These are phyloP conservation scores for Halocynthia roretzi DNA, from an alignment of 23 tunicate genomes.

Conservation along the genomic window DNA sequence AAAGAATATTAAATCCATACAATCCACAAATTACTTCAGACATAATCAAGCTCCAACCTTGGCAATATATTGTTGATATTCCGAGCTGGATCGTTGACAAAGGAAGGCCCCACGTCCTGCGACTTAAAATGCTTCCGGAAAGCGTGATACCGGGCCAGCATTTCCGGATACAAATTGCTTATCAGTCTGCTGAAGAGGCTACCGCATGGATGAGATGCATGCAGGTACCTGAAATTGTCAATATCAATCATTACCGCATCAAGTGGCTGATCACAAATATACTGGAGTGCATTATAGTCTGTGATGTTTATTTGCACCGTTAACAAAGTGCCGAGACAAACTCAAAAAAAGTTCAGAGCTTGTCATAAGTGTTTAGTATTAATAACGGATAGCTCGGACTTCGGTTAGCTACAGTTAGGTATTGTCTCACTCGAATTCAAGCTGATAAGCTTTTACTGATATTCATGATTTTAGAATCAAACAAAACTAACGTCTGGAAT, in stretches of 20 bases:
- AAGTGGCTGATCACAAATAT: no score
- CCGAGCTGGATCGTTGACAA: slow-evolving; percentile 31
- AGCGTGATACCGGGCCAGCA: slow-evolving; percentile 22
- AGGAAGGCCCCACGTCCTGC: slow-evolving; percentile 21
- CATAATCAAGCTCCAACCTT: slow-evolving; percentile 9
- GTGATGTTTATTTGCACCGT: no score
- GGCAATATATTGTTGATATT: slow-evolving; percentile 31
- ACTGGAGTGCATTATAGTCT: no score
- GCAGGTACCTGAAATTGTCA: slow-evolving; percentile 19
- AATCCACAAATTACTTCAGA: background rate
- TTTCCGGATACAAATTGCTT: slow-evolving; percentile 26
- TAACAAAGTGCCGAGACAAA: no score
- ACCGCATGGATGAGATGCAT: slow-evolving; percentile 46
- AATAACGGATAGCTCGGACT: no score
- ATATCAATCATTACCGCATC: no score
- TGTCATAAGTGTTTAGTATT: no score
- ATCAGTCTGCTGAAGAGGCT: slow-evolving; percentile 35
- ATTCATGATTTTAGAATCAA: slow-evolving; percentile 13
- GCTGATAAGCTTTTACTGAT: background rate
- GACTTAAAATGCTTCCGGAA: slow-evolving; percentile 14
- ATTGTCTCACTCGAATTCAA: background rate
- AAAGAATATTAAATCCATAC: background rate
- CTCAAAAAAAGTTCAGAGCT: no score
- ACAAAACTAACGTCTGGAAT: slow-evolving; percentile 32
- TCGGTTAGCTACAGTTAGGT: no score